Percentiles rank a stretch among this genome's conserved stretches.
phyloP scores from a whole-genome alignment of 2,113 vertebrate genomes.

The Sakesphorus luctuosus region DNA sequence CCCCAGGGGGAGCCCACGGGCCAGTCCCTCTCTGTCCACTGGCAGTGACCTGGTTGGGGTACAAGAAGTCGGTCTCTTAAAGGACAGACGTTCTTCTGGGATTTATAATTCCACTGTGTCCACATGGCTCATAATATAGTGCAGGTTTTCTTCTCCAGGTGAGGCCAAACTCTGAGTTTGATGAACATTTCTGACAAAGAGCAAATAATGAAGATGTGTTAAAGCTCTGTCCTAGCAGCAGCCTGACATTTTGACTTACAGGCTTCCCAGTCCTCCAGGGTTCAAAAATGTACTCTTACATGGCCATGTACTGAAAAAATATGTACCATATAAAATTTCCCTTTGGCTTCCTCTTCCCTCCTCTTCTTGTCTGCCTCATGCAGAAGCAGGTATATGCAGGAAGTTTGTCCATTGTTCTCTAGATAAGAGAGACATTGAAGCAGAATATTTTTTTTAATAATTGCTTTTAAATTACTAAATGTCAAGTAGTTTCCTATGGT shows the following conservation, averaged over 20 bases:
- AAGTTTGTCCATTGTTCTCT: background rate
- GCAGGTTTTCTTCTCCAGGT: background rate
- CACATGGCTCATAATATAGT: background rate
- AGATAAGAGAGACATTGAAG: background rate
- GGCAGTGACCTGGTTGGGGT: accelerated
- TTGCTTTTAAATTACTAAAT: background rate
- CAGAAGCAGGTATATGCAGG: background rate
- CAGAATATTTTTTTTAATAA: background rate
- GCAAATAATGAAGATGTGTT: background rate
- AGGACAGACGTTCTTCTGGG: background rate
- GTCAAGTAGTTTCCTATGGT: background rate
- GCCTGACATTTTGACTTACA: background rate
- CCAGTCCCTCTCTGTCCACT: background rate
- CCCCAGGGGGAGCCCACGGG: background rate
- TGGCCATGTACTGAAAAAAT: background rate
- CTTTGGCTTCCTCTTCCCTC: background rate
- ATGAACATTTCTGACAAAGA: background rate
- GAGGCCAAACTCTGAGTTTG: background rate
- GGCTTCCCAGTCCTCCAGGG: background rate
- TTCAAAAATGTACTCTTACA: background rate
- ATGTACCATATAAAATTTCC: background rate
- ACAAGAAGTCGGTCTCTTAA: accelerated
- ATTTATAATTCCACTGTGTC: background rate
- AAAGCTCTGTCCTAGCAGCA: background rate
- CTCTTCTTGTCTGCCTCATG: background rate